phyloP scores from a whole-genome alignment of 2,113 vertebrate species.

The Calcarius ornatus region DNA sequence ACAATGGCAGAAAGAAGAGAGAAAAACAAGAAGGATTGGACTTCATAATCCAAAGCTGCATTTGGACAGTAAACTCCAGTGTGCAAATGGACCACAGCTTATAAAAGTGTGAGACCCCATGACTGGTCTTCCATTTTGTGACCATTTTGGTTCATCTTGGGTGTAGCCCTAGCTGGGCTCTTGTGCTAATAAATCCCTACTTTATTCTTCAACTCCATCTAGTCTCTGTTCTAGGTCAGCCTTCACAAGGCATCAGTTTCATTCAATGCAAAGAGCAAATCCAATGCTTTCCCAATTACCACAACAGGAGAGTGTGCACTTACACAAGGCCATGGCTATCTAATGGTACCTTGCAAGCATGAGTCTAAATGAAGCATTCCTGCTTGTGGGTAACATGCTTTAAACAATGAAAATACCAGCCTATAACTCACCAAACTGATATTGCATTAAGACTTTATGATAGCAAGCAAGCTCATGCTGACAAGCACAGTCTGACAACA shows the following conservation, averaged over 20 bases:
- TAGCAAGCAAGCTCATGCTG: conserved; percentile 7
- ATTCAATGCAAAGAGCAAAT: not conserved
- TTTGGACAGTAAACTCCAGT: not conserved
- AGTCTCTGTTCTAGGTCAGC: not conserved
- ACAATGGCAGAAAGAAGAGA: not conserved
- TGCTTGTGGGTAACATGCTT: not conserved
- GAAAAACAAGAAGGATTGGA: not conserved
- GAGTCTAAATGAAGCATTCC: not conserved
- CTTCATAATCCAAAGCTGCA: not conserved
- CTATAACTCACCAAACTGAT: not conserved
- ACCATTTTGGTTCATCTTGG: not conserved
- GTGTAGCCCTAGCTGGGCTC: not conserved
- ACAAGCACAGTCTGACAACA: not conserved
- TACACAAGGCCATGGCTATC: not conserved
- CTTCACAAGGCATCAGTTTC: not conserved
- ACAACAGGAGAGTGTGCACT: not conserved
- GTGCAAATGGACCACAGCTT: not conserved
- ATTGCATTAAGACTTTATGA: not conserved
- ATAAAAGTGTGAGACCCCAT: not conserved
- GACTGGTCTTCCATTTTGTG: not conserved
- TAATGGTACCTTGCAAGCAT: not conserved
- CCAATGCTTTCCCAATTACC: not conserved
- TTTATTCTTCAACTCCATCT: not conserved
- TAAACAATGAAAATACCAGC: not conserved
- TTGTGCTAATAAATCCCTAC: not conserved